Conservation (phyloP, 2,888 invertebrate species). For the Dynastes hyllus region DNA sequence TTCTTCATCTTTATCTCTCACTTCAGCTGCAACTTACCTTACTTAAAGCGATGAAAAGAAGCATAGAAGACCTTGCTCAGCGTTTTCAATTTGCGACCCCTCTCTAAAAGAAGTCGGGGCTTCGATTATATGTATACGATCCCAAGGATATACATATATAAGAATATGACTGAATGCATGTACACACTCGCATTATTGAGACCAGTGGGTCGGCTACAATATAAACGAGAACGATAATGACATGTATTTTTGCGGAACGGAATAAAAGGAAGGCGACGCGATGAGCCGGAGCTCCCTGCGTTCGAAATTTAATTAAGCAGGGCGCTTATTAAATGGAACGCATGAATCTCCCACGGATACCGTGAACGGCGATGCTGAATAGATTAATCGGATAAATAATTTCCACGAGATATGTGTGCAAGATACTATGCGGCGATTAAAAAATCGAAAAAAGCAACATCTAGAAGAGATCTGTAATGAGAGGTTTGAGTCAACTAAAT, state of each 20-base stretch:
- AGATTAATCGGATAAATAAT: background rate
- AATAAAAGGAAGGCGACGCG: background rate
- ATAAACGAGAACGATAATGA: conserved; percentile 20
- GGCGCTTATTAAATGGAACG: background rate
- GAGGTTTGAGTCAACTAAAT: too few species aligned
- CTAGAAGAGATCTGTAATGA: too few species aligned
- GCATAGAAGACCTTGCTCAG: background rate
- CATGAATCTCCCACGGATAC: background rate
- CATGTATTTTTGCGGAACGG: conserved; percentile 17
- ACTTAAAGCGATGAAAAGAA: conserved; percentile 10
- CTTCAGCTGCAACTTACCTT: too few species aligned
- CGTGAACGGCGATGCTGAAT: background rate
- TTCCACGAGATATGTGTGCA: background rate
- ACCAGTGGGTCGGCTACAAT: background rate
- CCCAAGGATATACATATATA: background rate
- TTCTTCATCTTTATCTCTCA: background rate
- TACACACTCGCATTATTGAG: background rate
- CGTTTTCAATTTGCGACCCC: conserved; percentile 18
- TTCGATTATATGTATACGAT: conserved; percentile 2
- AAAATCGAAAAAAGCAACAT: too few species aligned
- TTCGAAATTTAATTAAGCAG: conserved; percentile 9
- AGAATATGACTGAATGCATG: too few species aligned
- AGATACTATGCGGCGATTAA: background rate
- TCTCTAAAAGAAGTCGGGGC: background rate
- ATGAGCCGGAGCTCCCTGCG: background rate